Evolutionary conservation across 2,888 invertebrate genomes (phyloP).

Genomic region (Eilema sororculum): DNA sequence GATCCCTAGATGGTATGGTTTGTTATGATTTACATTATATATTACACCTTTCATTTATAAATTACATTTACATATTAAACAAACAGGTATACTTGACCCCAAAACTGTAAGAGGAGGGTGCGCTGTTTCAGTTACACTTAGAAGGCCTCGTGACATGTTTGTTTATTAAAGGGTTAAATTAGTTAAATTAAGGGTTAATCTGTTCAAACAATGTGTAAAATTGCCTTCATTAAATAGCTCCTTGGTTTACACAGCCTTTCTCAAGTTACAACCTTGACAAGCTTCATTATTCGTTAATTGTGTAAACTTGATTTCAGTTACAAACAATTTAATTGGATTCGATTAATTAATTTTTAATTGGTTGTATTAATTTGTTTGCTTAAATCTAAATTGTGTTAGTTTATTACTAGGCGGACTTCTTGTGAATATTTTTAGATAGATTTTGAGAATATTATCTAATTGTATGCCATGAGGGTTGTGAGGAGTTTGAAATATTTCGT

Average conservation of each 20-base stretch:
- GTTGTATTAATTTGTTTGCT: not conserved
- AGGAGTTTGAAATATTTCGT: too few species aligned
- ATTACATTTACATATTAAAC: too few species aligned
- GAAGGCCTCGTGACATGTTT: constrained; percentile 6
- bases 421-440: not conserved
- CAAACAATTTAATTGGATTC: not conserved
- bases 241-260: not conserved
- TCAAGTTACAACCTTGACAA: constrained; percentile 4
- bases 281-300: constrained; percentile 12
- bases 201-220: constrained; percentile 27
- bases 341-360: not conserved
- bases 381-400: not conserved
- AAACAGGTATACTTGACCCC: not conserved
- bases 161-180: constrained; percentile 20
- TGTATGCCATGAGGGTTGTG: too few species aligned
- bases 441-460: too few species aligned
- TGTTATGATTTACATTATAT: too few species aligned
- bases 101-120: not conserved
- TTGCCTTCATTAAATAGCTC: constrained; percentile 21
- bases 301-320: constrained; percentile 13
- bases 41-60: too few species aligned
- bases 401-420: not conserved
- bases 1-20: too few species aligned
- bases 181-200: constrained; percentile 24
- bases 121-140: not conserved